A percentile compares a stretch with the other conserved stretches of the same genome.
Conservation (phyloP, 2,888 invertebrate genomes). For the Microchrysa polita region DNA sequence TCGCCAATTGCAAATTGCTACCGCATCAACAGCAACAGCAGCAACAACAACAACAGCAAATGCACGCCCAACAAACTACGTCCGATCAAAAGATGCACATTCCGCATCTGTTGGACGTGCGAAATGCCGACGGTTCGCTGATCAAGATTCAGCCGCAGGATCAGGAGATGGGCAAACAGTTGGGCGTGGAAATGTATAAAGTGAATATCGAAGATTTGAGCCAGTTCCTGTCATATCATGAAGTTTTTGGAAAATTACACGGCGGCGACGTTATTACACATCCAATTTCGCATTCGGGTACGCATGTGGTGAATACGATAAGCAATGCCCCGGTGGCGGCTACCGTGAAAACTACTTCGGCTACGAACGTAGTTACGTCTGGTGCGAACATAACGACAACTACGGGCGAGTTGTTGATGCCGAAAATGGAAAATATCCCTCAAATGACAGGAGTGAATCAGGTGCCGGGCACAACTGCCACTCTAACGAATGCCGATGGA, state of each 20-base stretch:
- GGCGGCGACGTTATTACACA: slow-evolving; percentile 63
- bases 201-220: slow-evolving; percentile 85
- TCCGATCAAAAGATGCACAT: slow-evolving; percentile 50
- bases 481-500: slow-evolving; percentile 65
- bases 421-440: slow-evolving; percentile 61
- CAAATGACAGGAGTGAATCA: slow-evolving; percentile 57
- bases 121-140: slow-evolving; percentile 76
- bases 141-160: slow-evolving; percentile 70
- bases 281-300: slow-evolving; percentile 66
- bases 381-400: slow-evolving; percentile 47
- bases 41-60: slow-evolving; percentile 46
- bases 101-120: slow-evolving; percentile 67
- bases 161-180: slow-evolving; percentile 66
- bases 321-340: slow-evolving; percentile 47
- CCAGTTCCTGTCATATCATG: slow-evolving; percentile 85
- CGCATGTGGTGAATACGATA: slow-evolving; percentile 54
- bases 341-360: slow-evolving; percentile 52
- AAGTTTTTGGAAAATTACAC: slow-evolving; percentile 79
- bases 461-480: slow-evolving; percentile 54
- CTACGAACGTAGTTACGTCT: slow-evolving; percentile 56
- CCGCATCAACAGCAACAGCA: slow-evolving; percentile 45
- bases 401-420: slow-evolving; percentile 60
- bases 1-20: slow-evolving; percentile 46
- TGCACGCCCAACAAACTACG: slow-evolving; percentile 45
- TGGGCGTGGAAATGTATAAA: slow-evolving; percentile 78